Evolutionary conservation across 2,797 vertebrate genomes (phyloP), one percentile per base, ranked within the genome.

Genomic region (Paramormyrops hopkinsi): DNA sequence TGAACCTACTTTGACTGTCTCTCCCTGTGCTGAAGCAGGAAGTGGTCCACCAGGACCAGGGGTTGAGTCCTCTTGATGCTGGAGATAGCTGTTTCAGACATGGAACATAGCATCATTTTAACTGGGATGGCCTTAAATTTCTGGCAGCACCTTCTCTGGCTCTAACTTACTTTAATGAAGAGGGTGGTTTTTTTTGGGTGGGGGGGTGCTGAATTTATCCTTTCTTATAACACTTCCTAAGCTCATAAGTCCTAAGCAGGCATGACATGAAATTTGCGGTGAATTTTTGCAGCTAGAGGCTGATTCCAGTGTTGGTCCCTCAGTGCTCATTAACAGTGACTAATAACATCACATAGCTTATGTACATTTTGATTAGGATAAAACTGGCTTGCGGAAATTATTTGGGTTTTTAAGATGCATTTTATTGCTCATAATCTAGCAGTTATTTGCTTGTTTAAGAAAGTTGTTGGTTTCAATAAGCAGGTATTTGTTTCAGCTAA

Each of bases 351-450:
- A 48, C 37, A 46, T 22, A 22, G 44, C 12, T 88, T 51, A 37
- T 88, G 46, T 53, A 88, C 41, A 79, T 88, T 88, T 65, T 88
- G 44, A 88, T 76, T 33, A 54, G 46, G 65, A 53, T 88, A 88
- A 88, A 88, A 48, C 37, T 29, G 44, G 41, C 59, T 69, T 22
- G 2, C 3, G 19, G 51, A 79, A 53, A 53, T 88, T 46, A 88
- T 83, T 12, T 50, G 17, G 33, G 33, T 29, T 44, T 82, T 56
- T 62, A 56, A 87, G 33, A 59, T 59, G 41, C 19, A 62, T 17
- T 88, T 65, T 62, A 48, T 37, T n/a, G n/a, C 82, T 51, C 46
- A 51, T 50, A 11, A 84, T 84, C 3, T 88, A 48, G 41, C 19
- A 88, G 19, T 88, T 62, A 88, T 62, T 86, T 33, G 17, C 86